These are phyloP conservation scores for Aphelenchoides fujianensis DNA, from an alignment of 1,140 invertebrate species.

Conservation along the genomic window DNA sequence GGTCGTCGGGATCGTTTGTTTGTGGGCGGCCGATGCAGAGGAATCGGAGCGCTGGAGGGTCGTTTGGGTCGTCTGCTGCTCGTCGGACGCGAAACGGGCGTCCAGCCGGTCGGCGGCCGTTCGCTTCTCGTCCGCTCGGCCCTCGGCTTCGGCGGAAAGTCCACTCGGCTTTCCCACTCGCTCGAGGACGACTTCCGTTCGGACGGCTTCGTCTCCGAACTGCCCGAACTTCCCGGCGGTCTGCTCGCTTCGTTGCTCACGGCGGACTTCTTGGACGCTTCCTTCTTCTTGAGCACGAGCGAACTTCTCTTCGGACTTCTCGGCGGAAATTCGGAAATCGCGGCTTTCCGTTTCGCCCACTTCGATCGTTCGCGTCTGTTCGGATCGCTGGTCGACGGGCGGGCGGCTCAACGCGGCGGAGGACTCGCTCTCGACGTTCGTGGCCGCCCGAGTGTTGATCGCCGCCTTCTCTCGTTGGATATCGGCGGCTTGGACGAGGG, in stretches of 20 bases:
- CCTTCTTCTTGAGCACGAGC: background rate
- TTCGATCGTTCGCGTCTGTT: background rate
- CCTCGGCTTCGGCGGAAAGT: background rate
- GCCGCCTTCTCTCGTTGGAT: background rate
- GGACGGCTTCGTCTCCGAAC: background rate
- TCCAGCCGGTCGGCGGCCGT: background rate
- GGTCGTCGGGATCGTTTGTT: background rate
- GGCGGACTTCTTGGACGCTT: background rate
- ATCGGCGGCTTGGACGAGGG: background rate
- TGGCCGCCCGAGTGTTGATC: background rate
- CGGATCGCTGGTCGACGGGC: background rate
- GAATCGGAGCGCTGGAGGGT: constrained; percentile 6
- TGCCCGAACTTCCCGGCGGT: background rate
- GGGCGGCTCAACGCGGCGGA: background rate
- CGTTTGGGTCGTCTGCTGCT: constrained; percentile 10
- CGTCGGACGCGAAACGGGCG: background rate
- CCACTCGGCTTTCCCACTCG: background rate
- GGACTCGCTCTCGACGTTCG: background rate
- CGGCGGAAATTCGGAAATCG: background rate
- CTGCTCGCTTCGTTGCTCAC: background rate
- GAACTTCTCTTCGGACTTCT: background rate
- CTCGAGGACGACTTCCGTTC: background rate
- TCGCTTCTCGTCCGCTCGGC: background rate
- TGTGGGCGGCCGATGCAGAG: background rate
- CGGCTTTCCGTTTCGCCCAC: background rate